A percentile compares a stretch with the other conserved stretches of the same genome.
Conservation (phyloP, 2,888 invertebrate species). For the Ceramica pisi region DNA sequence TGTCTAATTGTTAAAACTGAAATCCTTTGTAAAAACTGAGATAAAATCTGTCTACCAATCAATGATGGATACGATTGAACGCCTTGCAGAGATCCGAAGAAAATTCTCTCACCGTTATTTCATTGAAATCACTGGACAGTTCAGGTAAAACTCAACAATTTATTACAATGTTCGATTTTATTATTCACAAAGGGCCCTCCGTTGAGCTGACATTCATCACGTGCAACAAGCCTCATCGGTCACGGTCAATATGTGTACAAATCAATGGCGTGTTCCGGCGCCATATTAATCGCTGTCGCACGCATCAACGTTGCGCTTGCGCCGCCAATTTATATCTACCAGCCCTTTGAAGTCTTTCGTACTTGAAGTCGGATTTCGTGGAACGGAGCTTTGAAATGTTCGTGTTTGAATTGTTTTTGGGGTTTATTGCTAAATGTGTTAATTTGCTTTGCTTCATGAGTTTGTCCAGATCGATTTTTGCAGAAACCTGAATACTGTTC, state of each 20-base stretch:
- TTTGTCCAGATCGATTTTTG: slow-evolving; percentile 5
- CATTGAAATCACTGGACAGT: not conserved
- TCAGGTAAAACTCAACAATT: slow-evolving; percentile 1
- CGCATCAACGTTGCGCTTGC: slow-evolving; percentile 76
- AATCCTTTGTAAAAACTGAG: not conserved
- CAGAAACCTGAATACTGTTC: not conserved
- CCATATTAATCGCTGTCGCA: slow-evolving; percentile 79
- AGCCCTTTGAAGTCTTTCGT: slow-evolving; percentile 82
- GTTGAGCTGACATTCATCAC: slow-evolving; percentile 57
- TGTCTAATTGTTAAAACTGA: not conserved
- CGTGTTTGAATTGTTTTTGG: slow-evolving; percentile 61
- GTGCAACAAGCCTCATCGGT: slow-evolving; percentile 76
- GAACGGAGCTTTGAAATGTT: slow-evolving; percentile 69
- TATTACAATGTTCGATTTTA: slow-evolving; percentile 26
- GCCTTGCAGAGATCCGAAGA: not conserved
- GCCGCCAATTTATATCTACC: slow-evolving; percentile 76
- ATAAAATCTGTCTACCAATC: not conserved
- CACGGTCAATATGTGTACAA: slow-evolving; percentile 76
- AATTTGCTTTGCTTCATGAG: not conserved
- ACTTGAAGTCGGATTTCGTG: slow-evolving; percentile 64
- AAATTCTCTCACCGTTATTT: not conserved
- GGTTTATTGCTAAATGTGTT: slow-evolving; percentile 26
- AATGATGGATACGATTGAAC: not conserved
- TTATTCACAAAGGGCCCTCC: slow-evolving; percentile 40
- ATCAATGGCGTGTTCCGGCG: slow-evolving; percentile 74